Base-by-base conservation (phyloP, 2,888 invertebrate genomes). In the Sussaba pulchella region DNA sequence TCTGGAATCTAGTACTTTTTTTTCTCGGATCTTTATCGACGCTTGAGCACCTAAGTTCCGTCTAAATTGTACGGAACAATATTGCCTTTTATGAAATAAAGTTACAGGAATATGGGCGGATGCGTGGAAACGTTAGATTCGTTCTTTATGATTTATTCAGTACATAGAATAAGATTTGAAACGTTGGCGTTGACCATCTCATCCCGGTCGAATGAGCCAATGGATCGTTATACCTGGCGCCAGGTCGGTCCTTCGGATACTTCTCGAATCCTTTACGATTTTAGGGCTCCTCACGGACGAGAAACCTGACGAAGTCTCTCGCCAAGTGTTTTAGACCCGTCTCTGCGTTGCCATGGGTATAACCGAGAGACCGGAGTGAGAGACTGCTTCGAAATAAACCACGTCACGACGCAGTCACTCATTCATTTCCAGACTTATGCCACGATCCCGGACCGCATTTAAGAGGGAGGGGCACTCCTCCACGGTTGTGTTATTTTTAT, bases 401-500 rank as follows among this genome's bases (percentile, higher is more conserved):
- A 21, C 47, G 45, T 36, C 45, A 57, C 36, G 39, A 14, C 17
- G 57, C 17, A 50, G 47, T 59, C 57, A 31, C 50, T 45, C 45
- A 66, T 66, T 77, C 39, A 71, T 64, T 71, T 50, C 9, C 41
- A 61, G 50, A 61, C 57, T 57, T 43, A 21, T 54, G 36, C 63
- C 17, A 54, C 17, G 43, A 43, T 10, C 19, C 19, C 31, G 9
- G 21, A 50, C 50, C 26, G 12, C 14, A 47, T 64, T 57, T 47
- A 57, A 71, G 31, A 5, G 50, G 47, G 70, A 63, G 63, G 52
- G 12, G 14, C 36, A 21, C 21, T 52, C 14, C 17, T 57, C 12
- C 26, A 0, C 19, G 59, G 17, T 71, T 24, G 45, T 76, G 67
- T 72, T 80, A 72, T 76, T 75, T 76, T 76, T 63, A 72, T 82